Conservation (phyloP, 2,797 vertebrate species). For the Nannoperca australis region DNA sequence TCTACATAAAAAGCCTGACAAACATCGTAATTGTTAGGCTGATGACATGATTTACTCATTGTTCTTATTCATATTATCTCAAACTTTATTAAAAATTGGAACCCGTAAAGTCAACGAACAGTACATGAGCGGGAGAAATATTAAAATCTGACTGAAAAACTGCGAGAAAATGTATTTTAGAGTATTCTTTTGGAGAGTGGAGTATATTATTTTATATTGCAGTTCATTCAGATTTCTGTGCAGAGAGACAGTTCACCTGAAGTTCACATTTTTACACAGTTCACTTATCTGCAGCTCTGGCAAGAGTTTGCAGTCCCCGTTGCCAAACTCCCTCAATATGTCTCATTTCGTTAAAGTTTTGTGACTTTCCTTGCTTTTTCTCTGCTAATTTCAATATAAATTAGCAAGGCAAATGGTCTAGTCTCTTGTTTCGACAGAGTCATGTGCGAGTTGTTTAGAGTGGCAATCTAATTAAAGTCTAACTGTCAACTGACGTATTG, state of each 20-base stretch:
- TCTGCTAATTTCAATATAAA: neutral
- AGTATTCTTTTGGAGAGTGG: neutral
- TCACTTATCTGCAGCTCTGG: slow-evolving; percentile 30
- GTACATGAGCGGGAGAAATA: neutral
- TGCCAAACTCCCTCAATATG: slow-evolving; percentile 12
- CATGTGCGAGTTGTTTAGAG: neutral
- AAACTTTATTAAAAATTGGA: neutral
- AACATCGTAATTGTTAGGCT: neutral
- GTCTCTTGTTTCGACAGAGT: neutral
- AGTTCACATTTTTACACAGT: slow-evolving; percentile 42
- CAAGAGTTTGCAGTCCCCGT: slow-evolving; percentile 42
- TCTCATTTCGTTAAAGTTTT: slow-evolving; percentile 12
- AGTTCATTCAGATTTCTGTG: slow-evolving; percentile 24
- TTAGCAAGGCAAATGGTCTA: neutral
- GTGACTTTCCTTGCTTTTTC: neutral
- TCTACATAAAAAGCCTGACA: slow-evolving; percentile 2
- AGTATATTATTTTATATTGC: neutral
- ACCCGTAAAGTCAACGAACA: neutral
- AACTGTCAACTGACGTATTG: neutral
- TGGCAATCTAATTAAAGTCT: neutral
- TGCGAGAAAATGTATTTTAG: neutral
- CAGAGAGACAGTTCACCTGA: slow-evolving; percentile 27
- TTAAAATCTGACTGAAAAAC: neutral
- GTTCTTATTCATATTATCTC: neutral
- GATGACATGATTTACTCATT: neutral